A percentile compares a stretch with the other conserved stretches of the same genome.
phyloP scores from a whole-genome alignment of 1,140 invertebrate genomes.

The Drosophila chauvacae region DNA sequence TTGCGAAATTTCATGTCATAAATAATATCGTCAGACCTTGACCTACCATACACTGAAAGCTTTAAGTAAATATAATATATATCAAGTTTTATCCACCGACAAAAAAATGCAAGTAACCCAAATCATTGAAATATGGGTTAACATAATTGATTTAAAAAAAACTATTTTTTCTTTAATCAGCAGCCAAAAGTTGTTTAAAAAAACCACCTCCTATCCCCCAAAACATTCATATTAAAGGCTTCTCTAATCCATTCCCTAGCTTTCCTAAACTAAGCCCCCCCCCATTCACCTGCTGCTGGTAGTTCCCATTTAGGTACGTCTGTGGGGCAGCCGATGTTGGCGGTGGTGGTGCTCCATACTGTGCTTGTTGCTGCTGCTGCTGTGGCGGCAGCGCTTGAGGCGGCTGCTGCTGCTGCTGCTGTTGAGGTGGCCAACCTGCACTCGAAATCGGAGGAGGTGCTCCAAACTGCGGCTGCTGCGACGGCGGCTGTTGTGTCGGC shows the following conservation, averaged over 20 bases:
- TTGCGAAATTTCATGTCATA: not conserved
- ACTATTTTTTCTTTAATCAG: not conserved
- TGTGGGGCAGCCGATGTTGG: constrained; percentile 56
- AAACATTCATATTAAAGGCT: not conserved
- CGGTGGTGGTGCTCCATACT: constrained; percentile 65
- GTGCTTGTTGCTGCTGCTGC: constrained; percentile 58
- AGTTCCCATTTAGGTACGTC: constrained; percentile 76
- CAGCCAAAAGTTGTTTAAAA: not conserved
- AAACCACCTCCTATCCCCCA: no score
- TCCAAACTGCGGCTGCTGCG: constrained; percentile 59
- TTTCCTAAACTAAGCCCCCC: not conserved
- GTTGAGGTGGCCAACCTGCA: constrained; percentile 67
- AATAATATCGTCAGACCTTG: constrained; percentile 2
- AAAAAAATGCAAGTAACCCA: no score
- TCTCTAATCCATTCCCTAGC: not conserved
- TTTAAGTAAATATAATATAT: not conserved
- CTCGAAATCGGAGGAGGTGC: constrained; percentile 54
- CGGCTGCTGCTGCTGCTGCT: constrained; percentile 51
- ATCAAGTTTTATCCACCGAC: not conserved
- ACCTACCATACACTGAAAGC: not conserved
- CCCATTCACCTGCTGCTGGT: constrained; percentile 78
- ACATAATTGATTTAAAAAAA: not conserved
- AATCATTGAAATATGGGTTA: not conserved
- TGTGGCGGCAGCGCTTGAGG: constrained; percentile 17
- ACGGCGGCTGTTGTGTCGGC: constrained; percentile 25